phyloP scores from a whole-genome alignment of 1,140 invertebrate genomes.

The Drosophila oshimai region DNA sequence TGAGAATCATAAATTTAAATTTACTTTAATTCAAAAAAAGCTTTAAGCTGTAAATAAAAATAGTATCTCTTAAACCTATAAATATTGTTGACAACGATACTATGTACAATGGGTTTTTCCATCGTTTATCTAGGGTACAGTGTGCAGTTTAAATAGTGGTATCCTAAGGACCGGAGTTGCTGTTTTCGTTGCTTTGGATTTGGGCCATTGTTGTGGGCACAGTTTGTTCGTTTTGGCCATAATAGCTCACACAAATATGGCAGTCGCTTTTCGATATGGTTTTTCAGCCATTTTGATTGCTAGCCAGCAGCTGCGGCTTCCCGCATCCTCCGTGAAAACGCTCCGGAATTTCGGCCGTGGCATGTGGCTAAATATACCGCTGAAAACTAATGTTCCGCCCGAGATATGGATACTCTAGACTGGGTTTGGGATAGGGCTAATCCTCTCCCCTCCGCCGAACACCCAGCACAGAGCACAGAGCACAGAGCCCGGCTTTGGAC shows the following conservation, averaged over 20 bases:
- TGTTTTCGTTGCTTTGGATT: background rate
- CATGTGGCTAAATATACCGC: conserved; percentile 23
- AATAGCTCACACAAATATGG: conserved; percentile 49
- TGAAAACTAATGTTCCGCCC: conserved; percentile 39
- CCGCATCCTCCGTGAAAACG: conserved; percentile 2
- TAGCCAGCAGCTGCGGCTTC: conserved; percentile 2
- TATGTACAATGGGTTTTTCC: background rate
- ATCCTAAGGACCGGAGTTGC: background rate
- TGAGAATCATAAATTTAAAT: too few species aligned
- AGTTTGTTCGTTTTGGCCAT: conserved; percentile 17
- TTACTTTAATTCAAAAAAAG: too few species aligned
- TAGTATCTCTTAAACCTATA: background rate
- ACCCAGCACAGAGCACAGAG: background rate
- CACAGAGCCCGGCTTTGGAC: conserved; percentile 53
- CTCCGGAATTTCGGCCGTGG: conserved; percentile 5
- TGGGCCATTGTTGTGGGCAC: conserved; percentile 1
- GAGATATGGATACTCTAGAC: conserved; percentile 16
- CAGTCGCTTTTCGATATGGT: conserved; percentile 48
- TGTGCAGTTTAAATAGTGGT: background rate
- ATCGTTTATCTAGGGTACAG: conserved; percentile 11
- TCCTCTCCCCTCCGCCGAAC: too few species aligned
- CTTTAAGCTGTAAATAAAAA: too few species aligned
- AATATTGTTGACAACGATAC: conserved; percentile 7
- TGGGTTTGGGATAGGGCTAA: too few species aligned
- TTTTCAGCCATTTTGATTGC: conserved; percentile 58